phyloP scores from a whole-genome alignment of 2,888 invertebrate genomes.

The Himalopsyche kuldschensis region DNA sequence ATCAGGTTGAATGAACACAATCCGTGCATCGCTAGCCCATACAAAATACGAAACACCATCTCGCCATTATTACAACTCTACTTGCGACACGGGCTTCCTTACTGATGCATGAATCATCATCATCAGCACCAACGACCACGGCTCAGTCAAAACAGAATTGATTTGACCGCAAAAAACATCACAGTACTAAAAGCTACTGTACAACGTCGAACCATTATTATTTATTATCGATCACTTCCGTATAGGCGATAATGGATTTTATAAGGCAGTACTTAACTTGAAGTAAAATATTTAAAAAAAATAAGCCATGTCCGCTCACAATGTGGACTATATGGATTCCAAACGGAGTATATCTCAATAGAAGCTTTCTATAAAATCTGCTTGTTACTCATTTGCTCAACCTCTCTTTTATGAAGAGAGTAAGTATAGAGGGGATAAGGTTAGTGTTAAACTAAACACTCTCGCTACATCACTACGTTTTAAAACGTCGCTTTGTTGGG shows the following conservation, averaged over 20 bases:
- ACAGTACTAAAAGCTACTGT: neutral
- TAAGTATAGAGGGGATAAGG: too few relatives aligned
- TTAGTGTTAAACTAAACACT: too few relatives aligned
- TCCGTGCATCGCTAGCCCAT: neutral
- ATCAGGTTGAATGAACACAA: neutral
- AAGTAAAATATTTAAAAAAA: neutral
- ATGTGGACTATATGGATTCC: too few relatives aligned
- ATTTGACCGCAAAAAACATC: neutral
- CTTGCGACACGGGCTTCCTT: neutral
- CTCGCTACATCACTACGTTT: too few relatives aligned
- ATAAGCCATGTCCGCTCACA: too few relatives aligned
- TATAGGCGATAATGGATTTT: neutral
- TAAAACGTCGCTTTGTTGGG: too few relatives aligned
- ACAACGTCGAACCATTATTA: neutral
- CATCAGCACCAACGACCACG: neutral
- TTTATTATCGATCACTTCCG: neutral
- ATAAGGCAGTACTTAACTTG: neutral
- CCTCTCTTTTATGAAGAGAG: too few relatives aligned
- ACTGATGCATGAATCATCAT: neutral
- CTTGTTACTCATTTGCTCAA: too few relatives aligned
- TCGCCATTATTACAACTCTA: neutral
- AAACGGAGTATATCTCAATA: too few relatives aligned
- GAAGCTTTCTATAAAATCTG: too few relatives aligned
- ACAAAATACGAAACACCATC: neutral
- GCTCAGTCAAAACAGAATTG: neutral